Evolutionary conservation across 2,888 invertebrate species (phyloP).

Genomic region (Parascotia fuliginaria): DNA sequence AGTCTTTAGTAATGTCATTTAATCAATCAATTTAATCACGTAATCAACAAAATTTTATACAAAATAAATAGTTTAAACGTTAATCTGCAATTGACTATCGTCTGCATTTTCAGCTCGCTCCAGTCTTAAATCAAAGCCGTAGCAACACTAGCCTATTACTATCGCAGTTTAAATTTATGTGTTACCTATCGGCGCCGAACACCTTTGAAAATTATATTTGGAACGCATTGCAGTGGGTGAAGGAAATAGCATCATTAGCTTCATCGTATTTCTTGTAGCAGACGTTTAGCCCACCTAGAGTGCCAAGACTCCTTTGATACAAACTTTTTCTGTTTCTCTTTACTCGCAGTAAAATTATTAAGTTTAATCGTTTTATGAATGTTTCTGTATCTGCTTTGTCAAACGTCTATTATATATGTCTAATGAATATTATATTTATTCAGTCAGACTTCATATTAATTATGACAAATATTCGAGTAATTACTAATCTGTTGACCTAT

Average conservation of each 20-base stretch:
- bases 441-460: too few relatives aligned
- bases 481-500: too few relatives aligned
- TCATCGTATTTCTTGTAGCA: constrained; percentile 76
- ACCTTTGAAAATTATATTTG: constrained; percentile 80
- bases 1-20: too few relatives aligned
- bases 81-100: constrained; percentile 55
- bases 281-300: constrained; percentile 68
- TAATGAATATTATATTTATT: too few relatives aligned
- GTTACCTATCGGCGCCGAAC: constrained; percentile 74
- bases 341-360: not conserved
- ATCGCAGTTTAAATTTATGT: constrained; percentile 78
- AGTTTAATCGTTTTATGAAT: not conserved
- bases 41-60: constrained; percentile 22
- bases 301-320: constrained; percentile 34
- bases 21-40: constrained; percentile 24
- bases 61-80: constrained; percentile 43
- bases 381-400: not conserved
- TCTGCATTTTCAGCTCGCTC: constrained; percentile 58
- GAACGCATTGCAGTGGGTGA: constrained; percentile 71
- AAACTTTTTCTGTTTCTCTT: constrained; percentile 3
- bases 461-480: too few relatives aligned
- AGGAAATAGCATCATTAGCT: constrained; percentile 83
- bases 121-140: constrained; percentile 70
- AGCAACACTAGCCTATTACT: constrained; percentile 70
- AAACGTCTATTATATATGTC: not conserved